Conservation (phyloP, 2,113 vertebrate genomes). For the Varanus salvator region DNA sequence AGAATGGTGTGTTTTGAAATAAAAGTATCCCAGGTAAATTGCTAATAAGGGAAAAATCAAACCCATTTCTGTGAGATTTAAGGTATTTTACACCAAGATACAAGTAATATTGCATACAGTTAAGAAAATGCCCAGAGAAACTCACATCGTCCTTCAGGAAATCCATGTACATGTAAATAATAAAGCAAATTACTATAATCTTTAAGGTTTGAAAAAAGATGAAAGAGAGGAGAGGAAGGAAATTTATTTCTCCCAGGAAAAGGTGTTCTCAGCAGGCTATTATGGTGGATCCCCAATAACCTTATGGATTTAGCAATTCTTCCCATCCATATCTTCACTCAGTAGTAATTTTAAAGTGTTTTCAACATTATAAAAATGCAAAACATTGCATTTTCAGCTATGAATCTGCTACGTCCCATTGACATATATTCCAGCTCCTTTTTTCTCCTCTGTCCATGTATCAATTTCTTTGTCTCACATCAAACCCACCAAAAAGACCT, state of each 20-base stretch:
- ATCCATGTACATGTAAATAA: constrained; percentile 60
- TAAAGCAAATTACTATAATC: constrained; percentile 18
- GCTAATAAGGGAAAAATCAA: background rate
- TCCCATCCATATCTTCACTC: constrained; percentile 2
- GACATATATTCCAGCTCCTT: background rate
- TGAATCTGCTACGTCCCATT: background rate
- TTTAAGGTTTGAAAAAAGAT: constrained; percentile 42
- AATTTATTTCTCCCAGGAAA: constrained; percentile 21
- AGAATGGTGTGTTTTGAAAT: background rate
- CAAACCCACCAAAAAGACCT: constrained; percentile 34
- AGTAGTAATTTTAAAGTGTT: background rate
- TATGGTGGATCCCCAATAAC: background rate
- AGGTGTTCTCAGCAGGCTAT: constrained; percentile 62
- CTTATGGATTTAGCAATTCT: background rate
- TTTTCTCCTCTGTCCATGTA: background rate
- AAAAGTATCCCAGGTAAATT: background rate
- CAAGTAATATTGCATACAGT: constrained; percentile 40
- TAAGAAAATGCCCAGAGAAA: constrained; percentile 60
- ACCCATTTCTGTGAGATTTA: background rate
- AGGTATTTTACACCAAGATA: constrained; percentile 8
- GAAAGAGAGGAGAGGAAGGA: constrained; percentile 7
- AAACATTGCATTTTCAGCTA: background rate
- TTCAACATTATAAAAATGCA: background rate
- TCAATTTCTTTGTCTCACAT: background rate
- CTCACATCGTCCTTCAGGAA: constrained; percentile 58